Evolutionary conservation across 2,888 invertebrate genomes (phyloP).

Genomic region (Hirtodrosophila trivittata): DNA sequence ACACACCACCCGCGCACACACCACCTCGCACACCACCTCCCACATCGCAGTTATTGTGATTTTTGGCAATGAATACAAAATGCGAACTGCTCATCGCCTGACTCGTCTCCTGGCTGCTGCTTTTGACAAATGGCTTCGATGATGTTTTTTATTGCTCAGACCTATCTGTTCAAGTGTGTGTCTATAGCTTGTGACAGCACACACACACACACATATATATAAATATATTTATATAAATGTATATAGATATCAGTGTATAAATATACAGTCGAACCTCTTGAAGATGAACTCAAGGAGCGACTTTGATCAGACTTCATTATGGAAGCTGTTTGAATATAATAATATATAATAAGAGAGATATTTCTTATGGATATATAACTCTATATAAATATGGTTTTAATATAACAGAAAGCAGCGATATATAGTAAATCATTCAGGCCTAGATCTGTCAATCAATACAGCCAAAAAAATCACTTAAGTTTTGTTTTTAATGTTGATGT

Average conservation of each 20-base stretch:
- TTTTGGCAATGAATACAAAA: constrained; percentile 78
- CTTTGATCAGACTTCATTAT: too few relatives aligned
- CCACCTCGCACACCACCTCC: too few relatives aligned
- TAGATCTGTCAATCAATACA: too few relatives aligned
- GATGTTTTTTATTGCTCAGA: constrained; percentile 74
- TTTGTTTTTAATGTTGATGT: too few relatives aligned
- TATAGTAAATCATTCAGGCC: too few relatives aligned
- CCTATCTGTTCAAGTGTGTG: constrained; percentile 57
- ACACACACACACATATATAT: constrained; percentile 1
- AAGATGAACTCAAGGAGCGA: background rate
- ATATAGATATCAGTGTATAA: background rate
- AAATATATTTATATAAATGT: constrained; percentile 1
- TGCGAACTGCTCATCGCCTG: constrained; percentile 38
- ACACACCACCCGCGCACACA: constrained; percentile 32
- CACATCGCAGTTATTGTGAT: constrained; percentile 65
- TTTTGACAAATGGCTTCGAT: constrained; percentile 77
- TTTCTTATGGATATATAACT: too few relatives aligned
- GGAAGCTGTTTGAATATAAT: too few relatives aligned
- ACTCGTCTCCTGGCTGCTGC: constrained; percentile 22
- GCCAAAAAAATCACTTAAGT: too few relatives aligned
- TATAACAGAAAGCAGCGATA: too few relatives aligned
- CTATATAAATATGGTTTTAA: too few relatives aligned
- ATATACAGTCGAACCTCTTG: background rate
- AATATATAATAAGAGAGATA: too few relatives aligned
- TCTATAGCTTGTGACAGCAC: constrained; percentile 47